phyloP scores from a whole-genome alignment of 2,113 vertebrate species.

The Okapia johnstoni region DNA sequence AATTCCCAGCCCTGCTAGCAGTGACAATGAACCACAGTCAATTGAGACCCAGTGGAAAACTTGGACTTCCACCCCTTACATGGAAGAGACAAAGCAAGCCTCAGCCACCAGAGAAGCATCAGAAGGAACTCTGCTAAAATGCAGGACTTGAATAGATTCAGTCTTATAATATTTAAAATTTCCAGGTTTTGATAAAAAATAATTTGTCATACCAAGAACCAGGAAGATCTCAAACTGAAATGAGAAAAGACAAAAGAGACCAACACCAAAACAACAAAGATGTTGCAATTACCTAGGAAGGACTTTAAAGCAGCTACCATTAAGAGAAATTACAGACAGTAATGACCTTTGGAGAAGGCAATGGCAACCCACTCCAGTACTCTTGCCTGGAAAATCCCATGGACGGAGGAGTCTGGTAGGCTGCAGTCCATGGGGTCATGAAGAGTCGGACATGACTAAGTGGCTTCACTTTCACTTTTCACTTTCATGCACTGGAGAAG shows the following conservation, averaged over 20 bases:
- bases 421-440: too few relatives aligned
- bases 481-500: too few relatives aligned
- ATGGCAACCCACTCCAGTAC: too few relatives aligned
- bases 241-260: neutral
- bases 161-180: neutral
- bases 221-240: neutral
- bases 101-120: neutral
- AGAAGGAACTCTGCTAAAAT: neutral
- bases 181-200: neutral
- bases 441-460: too few relatives aligned
- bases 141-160: neutral
- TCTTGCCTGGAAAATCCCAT: too few relatives aligned
- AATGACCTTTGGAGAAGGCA: too few relatives aligned
- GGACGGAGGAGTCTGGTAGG: too few relatives aligned
- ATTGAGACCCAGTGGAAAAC: neutral
- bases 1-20: neutral
- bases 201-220: neutral
- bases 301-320: neutral
- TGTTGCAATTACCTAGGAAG: neutral
- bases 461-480: too few relatives aligned
- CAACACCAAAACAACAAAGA: neutral
- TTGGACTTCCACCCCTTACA: too few relatives aligned
- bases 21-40: neutral
- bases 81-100: neutral
- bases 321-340: neutral